Base-by-base conservation (phyloP, 2,888 invertebrate species). In the Alsophila aescularia region DNA sequence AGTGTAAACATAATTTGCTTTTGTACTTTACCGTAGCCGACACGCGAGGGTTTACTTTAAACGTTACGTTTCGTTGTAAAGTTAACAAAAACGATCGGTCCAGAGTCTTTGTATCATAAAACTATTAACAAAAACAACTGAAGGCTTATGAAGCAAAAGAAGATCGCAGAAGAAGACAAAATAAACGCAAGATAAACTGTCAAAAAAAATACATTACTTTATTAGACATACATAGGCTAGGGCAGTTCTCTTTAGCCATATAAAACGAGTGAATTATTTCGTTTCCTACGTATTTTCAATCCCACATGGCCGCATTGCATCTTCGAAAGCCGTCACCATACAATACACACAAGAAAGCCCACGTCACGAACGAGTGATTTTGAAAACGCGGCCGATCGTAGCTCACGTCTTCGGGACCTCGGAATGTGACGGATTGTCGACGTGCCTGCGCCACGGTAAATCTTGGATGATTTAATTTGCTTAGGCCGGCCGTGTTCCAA, bases 341-440 rank as follows among this genome's bases (percentile, higher is more conserved):
- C 45, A 44, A 43, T 62, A 64, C 64, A 69, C 64, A 75, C 74
- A 73, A 75, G 72, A 72, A 71, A 73, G 67, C 67, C 66, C 66
- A 67, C 73, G 80, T 82, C 82, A 84, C 83, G 83, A 81, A 66
- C 70, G 65, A 65, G 72, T 73, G 70, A 80, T 82, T 83, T 81
- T 68, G 67, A 75, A 73, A 81, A 78, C 73, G 72, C 69, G 55
- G 49, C 53, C 58, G 66, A 65, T 70, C 29, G 15, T 35, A 18
- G n/a, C 50, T 51, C 50, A 56, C 50, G 55, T 56, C 49, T 44
- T 66, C 62, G 70, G 69, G 63, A 66, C 58, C 72, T 67, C 50
- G 64, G 64, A 71, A 70, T 75, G 71, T 73, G 73, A 73, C 65
- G 67, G 71, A 71, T 66, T 63, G 72, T 66, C 59, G 62, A 72